Conservation (phyloP, 2,113 vertebrate species). For the Acanthisitta chloris region DNA sequence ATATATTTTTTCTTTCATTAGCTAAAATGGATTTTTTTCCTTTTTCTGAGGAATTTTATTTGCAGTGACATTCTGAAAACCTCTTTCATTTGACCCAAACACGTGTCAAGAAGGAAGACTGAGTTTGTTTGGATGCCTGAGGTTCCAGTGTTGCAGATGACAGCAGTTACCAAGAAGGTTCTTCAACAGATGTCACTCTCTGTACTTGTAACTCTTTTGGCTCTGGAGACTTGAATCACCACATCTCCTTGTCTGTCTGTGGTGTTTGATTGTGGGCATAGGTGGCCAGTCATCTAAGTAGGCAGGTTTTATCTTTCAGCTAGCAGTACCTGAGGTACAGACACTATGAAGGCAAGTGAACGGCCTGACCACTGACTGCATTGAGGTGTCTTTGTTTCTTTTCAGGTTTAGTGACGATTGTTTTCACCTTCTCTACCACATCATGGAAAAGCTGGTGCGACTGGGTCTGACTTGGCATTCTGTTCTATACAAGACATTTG, state of each 20-base stretch:
- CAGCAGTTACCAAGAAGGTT: background rate
- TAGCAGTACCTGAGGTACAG: background rate
- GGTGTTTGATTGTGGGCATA: background rate
- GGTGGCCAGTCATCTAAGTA: background rate
- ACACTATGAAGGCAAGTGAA: background rate
- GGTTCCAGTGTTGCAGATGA: background rate
- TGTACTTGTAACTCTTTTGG: background rate
- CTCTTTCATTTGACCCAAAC: background rate
- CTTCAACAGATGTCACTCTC: rapidly evolving
- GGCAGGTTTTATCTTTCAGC: background rate
- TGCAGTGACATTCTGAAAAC: background rate
- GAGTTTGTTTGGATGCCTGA: background rate
- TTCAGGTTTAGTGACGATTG: background rate
- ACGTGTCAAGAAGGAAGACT: background rate
- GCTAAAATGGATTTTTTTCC: background rate
- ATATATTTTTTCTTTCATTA: background rate
- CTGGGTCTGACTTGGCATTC: background rate
- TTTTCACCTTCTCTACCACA: background rate
- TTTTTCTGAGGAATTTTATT: background rate
- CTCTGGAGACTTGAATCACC: background rate
- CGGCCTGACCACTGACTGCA: background rate
- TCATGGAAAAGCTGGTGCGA: background rate
- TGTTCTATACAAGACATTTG: background rate
- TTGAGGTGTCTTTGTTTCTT: background rate
- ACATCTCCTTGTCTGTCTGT: background rate